Conservation (phyloP, 2,113 vertebrate genomes). For the Spilogale gracilis region DNA sequence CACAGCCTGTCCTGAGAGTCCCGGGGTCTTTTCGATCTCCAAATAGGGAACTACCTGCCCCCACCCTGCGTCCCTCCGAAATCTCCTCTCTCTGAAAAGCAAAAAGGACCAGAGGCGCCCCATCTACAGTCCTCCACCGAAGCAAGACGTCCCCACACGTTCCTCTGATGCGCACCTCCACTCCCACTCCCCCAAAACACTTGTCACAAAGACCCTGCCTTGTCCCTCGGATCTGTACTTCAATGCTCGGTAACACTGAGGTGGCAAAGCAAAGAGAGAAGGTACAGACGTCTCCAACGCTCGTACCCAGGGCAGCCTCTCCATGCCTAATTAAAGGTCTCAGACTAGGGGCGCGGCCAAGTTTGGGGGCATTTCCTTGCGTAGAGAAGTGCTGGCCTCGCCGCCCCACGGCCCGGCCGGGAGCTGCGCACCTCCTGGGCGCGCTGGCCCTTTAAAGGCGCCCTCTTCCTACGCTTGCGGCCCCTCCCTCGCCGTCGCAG, state of each 20-base stretch:
- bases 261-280: neutral
- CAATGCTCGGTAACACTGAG: rapidly evolving
- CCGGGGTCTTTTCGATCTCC: neutral
- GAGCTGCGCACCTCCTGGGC: neutral
- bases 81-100: neutral
- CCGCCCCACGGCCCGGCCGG: neutral
- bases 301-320: neutral
- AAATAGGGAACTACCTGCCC: neutral
- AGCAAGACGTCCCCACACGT: neutral
- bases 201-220: neutral
- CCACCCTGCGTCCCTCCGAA: neutral
- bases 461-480: conserved; percentile 71
- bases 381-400: neutral
- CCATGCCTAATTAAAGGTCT: neutral
- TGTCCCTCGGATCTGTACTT: neutral
- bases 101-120: neutral
- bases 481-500: conserved; percentile 61
- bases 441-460: conserved; percentile 81
- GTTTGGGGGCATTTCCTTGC: neutral
- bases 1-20: too few relatives aligned
- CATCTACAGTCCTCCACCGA: neutral
- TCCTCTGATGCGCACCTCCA: neutral
- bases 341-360: neutral
- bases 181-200: neutral
- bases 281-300: neutral